Evolutionary conservation across 2,797 vertebrate species (phyloP).

Genomic region (Psittacula derbiana): DNA sequence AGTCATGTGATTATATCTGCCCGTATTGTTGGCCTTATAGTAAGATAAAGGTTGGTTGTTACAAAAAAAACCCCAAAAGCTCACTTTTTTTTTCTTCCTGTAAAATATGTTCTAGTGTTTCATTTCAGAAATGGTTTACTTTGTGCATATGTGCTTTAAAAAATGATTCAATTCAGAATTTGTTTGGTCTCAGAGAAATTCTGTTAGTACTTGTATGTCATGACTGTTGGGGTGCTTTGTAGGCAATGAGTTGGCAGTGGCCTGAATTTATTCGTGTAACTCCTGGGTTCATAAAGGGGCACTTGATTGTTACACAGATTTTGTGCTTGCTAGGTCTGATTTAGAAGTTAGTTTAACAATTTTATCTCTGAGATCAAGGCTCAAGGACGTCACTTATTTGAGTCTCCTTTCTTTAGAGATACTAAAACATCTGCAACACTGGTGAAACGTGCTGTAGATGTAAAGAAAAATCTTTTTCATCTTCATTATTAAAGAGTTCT

Average conservation of each 20-base stretch:
- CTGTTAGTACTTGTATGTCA: neutral
- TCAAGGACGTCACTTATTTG: neutral
- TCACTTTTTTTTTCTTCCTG: neutral
- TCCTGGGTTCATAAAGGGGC: neutral
- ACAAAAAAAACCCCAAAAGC: neutral
- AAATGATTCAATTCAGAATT: neutral
- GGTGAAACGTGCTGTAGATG: neutral
- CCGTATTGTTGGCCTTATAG: neutral
- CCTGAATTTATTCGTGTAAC: neutral
- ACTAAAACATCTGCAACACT: neutral
- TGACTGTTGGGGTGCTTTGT: neutral
- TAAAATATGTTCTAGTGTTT: neutral
- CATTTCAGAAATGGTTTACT: neutral
- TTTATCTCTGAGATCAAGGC: neutral
- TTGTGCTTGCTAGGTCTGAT: neutral
- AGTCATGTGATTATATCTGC: neutral
- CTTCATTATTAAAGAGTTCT: slow-evolving; percentile 5
- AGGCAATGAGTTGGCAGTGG: neutral
- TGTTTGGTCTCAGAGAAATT: neutral
- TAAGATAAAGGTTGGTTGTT: neutral
- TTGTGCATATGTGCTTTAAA: neutral
- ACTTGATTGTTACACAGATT: neutral
- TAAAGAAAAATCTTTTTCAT: slow-evolving; percentile 19
- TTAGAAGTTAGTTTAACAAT: neutral
- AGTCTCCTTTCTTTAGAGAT: neutral